phyloP scores from a whole-genome alignment of 2,797 vertebrate species.

The Lepus oiostolus region DNA sequence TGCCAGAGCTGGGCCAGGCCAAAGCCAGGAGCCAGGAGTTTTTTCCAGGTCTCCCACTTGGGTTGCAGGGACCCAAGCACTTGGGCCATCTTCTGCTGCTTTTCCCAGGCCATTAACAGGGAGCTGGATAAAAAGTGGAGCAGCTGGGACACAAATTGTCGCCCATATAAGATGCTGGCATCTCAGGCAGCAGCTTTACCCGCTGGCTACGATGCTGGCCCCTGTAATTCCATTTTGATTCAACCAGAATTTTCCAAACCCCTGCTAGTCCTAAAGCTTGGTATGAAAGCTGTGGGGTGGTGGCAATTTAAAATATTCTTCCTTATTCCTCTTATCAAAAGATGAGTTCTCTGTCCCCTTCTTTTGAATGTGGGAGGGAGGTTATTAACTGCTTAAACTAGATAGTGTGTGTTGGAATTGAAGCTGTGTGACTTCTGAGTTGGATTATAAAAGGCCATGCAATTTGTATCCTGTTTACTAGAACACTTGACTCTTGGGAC shows the following conservation, averaged over 20 bases:
- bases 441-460: background rate
- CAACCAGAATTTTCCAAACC: constrained; percentile 34
- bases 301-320: background rate
- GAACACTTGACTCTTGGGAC: background rate
- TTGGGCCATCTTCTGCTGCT: too few relatives aligned
- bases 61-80: too few relatives aligned
- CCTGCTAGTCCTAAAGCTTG: background rate
- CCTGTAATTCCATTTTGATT: constrained; percentile 37
- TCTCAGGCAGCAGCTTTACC: too few relatives aligned
- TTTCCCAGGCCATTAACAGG: too few relatives aligned
- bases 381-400: background rate
- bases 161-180: too few relatives aligned
- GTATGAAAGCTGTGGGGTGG: background rate
- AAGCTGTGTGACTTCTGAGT: background rate
- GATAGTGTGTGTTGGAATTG: background rate
- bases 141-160: too few relatives aligned
- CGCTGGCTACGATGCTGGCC: too few relatives aligned
- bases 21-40: too few relatives aligned
- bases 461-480: background rate
- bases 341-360: background rate
- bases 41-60: too few relatives aligned
- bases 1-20: too few relatives aligned
- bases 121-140: too few relatives aligned
- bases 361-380: background rate
- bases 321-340: background rate